A percentile compares a stretch with the other conserved stretches of the same genome.
Conservation (phyloP, 2,113 vertebrate species). For the Macheiramphus alcinus region DNA sequence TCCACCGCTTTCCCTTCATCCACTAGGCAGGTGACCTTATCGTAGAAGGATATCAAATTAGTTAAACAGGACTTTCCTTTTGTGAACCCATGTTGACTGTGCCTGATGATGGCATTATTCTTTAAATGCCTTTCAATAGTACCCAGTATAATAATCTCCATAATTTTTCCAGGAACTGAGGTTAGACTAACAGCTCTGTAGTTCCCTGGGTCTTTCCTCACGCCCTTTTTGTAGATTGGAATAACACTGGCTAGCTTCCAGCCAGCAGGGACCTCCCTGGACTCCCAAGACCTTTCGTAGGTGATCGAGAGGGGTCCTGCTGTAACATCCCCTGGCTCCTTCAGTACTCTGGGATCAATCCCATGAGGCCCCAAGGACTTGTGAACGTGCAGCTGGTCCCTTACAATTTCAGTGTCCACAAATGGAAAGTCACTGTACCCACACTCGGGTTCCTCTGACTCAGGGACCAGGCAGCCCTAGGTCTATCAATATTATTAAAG, state of each 20-base stretch:
- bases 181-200: neutral
- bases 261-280: neutral
- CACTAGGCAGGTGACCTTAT: neutral
- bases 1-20: too few species aligned
- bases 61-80: neutral
- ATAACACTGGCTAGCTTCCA: neutral
- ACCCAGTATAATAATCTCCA: neutral
- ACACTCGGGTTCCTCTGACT: too few species aligned
- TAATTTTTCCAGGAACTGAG: neutral
- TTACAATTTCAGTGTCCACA: neutral
- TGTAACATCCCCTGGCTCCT: rapidly evolving
- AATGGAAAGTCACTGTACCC: neutral
- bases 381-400: neutral
- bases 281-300: neutral
- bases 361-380: neutral
- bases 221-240: neutral
- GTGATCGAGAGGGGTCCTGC: neutral
- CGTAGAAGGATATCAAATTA: neutral
- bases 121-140: neutral
- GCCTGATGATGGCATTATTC: neutral
- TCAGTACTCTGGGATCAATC: neutral
- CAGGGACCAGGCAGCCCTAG: too few species aligned
- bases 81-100: neutral
- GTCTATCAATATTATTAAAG: neutral
- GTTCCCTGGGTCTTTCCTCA: neutral